Base-by-base conservation (phyloP, 2,113 vertebrate genomes). In the Clarias macrocephalus region DNA sequence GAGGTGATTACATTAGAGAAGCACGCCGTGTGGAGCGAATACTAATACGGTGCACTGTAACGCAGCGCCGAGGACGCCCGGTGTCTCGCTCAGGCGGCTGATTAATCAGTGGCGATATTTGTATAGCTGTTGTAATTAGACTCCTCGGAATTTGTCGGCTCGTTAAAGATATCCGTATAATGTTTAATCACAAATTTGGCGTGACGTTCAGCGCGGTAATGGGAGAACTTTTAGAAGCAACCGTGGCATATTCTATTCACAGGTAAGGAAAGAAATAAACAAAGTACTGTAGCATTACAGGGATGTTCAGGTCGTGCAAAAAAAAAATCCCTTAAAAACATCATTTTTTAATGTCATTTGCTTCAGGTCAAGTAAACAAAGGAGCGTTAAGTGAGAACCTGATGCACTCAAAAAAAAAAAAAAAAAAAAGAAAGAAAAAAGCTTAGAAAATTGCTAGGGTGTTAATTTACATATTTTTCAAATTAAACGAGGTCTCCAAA, bases 101-200 rank as follows among this genome's bases (percentile, higher is more conserved):
- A 86, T 88, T 84, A 81, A 86, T 89, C 65, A 82, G 57, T 37
- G 15, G 57, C 10, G 80, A 80, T 88, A 83, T 86, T 89, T 88
- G 59, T 86, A 82, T 63, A 15, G 84, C 79, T 80, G 70, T 86
- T 12, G 89, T 83, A 91, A 89, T 91, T 88, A 88, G 90, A 82
- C 86, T 82, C 91, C 68, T 83, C 72, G 85, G 85, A 86, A 75
- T 86, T 89, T 82, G 84, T 57, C 12, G 79, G 66, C 63, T 89
- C 88, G 91, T 91, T 89, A 92, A 91, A 93, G 56, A 13, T 60
- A 2, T 0, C 12, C 5, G 18, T 62, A 28, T 37, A 62, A 37
- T 23, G 30, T 62, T 60, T 37, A 42, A 80, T 23, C 28, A 37
- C 79, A 33, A 60, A 62, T 80, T 60, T 1, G 4, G 56, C 3